A percentile compares a stretch with the other conserved stretches of the same genome.
These are phyloP conservation scores for mouse (Mus musculus) DNA, from an alignment of 2,113 vertebrate species.

Conservation along the genomic window DNA sequence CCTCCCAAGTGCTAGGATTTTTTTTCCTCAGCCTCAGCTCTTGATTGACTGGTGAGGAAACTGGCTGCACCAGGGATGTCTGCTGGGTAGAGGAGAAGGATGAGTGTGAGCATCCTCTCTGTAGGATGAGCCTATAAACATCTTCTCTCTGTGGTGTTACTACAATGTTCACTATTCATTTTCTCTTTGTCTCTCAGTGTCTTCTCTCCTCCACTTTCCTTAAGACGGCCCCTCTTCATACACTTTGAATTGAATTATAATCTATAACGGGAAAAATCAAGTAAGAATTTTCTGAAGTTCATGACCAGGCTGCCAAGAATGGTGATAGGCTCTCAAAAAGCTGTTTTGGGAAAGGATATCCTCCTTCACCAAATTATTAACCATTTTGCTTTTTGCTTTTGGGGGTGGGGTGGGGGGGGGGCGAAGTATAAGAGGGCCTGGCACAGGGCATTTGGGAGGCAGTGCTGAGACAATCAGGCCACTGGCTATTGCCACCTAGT, in stretches of 20 bases:
- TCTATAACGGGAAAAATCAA: background rate
- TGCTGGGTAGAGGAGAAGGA: background rate
- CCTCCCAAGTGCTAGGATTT: too few relatives aligned
- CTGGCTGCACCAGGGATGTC: background rate
- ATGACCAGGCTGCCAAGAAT: background rate
- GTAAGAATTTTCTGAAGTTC: conserved; percentile 15
- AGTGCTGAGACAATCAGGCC: conserved; percentile 1
- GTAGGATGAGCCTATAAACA: background rate
- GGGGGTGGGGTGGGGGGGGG: too few relatives aligned
- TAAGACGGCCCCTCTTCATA: background rate
- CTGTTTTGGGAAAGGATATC: conserved; percentile 1
- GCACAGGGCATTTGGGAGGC: background rate
- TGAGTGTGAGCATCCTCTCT: background rate
- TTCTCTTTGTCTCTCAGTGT: background rate
- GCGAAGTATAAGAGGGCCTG: background rate
- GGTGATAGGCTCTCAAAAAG: background rate
- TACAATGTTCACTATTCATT: background rate
- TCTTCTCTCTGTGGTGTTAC: background rate
- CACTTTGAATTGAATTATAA: conserved; percentile 39
- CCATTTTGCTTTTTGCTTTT: background rate
- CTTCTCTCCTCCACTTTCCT: background rate
- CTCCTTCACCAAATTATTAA: conserved; percentile 37
- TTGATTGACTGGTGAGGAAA: background rate
- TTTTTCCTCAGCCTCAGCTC: background rate
- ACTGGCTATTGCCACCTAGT: conserved; percentile 70